Percentiles rank a stretch among this genome's conserved stretches.
Evolutionary conservation across 2,888 invertebrate genomes (phyloP).

Genomic region (Aleiodes testaceus): DNA sequence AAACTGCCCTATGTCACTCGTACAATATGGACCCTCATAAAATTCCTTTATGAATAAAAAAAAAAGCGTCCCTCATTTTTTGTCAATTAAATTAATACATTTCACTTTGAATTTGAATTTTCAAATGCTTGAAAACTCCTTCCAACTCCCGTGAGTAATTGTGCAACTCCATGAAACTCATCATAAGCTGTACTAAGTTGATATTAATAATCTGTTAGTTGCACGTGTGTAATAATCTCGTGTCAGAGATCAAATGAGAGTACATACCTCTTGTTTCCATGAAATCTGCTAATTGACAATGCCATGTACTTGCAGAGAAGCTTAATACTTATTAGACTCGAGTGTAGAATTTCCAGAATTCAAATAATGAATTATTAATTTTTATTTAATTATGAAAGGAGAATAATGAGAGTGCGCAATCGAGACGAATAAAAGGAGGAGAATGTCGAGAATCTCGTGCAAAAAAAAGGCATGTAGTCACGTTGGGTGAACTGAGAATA

Average conservation of each 20-base stretch:
- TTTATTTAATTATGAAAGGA: neutral
- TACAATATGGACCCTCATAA: slow-evolving; percentile 43
- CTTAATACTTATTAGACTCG: slow-evolving; percentile 5
- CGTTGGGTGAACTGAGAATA: slow-evolving; percentile 19
- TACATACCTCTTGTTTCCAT: neutral
- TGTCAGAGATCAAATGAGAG: neutral
- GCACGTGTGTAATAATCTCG: slow-evolving; percentile 7
- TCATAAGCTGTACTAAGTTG: slow-evolving; percentile 34
- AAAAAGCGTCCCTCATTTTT: too few species aligned
- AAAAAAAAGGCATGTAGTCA: slow-evolving; percentile 3
- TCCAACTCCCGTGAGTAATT: too few species aligned
- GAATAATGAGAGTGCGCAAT: neutral
- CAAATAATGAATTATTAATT: too few species aligned
- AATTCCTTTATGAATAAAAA: neutral
- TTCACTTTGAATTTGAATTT: too few species aligned
- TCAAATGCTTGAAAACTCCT: neutral
- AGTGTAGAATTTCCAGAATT: neutral
- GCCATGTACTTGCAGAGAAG: neutral
- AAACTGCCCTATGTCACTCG: slow-evolving; percentile 49
- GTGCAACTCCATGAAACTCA: slow-evolving; percentile 23
- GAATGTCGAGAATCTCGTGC: neutral
- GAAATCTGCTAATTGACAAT: neutral
- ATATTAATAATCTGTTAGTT: slow-evolving; percentile 36
- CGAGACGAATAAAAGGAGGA: neutral
- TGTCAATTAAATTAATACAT: too few species aligned